phyloP scores from a whole-genome alignment of 1,140 invertebrate genomes.

The Dreissena polymorpha region DNA sequence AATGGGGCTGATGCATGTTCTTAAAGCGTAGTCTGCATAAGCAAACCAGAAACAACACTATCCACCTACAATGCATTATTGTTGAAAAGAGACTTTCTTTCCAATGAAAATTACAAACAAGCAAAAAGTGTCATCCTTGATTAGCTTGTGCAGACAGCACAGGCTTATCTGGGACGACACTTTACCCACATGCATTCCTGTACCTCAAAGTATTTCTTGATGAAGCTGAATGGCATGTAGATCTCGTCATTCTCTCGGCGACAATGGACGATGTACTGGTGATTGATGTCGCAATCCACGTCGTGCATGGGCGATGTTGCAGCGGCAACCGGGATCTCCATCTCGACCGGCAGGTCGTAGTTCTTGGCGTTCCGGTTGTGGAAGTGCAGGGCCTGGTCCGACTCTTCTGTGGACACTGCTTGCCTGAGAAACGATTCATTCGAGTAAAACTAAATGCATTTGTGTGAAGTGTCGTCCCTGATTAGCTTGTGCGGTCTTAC shows the following conservation, averaged over 20 bases:
- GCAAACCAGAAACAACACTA: too few species aligned
- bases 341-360: constrained; percentile 25
- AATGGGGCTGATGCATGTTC: too few species aligned
- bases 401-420: background rate
- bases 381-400: constrained; percentile 11
- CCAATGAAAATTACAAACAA: too few species aligned
- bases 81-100: too few species aligned
- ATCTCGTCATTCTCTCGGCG: constrained; percentile 91
- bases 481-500: too few species aligned
- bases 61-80: too few species aligned
- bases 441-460: background rate
- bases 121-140: too few species aligned
- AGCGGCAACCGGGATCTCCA: constrained; percentile 13
- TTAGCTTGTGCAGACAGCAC: too few species aligned
- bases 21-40: too few species aligned
- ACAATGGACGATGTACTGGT: constrained; percentile 91
- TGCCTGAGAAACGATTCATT: background rate
- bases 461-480: too few species aligned
- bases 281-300: constrained; percentile 94
- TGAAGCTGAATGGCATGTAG: constrained; percentile 94
- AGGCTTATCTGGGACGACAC: too few species aligned
- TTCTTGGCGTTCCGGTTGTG: constrained; percentile 41
- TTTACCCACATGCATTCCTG: too few species aligned
- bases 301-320: constrained; percentile 77
- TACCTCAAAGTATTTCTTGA: constrained; percentile 96